Base-by-base conservation (phyloP, 2,888 invertebrate genomes). In the Amphiduros pacificus region DNA sequence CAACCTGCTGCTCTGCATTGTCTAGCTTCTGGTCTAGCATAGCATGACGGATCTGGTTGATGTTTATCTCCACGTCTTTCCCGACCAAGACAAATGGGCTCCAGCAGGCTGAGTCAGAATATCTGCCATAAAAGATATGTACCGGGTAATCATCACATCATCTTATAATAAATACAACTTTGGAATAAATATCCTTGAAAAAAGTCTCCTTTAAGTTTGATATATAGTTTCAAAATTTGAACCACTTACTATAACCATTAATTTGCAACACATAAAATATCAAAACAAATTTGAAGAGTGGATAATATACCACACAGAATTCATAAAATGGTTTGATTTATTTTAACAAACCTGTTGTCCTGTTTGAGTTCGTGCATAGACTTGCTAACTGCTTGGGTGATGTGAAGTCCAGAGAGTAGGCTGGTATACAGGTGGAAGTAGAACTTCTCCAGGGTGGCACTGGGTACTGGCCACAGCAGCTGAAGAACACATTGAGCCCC, bases 401-500 rank as follows among this genome's bases (percentile, higher is more conserved):
- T 63, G 17, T 70, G 61, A 29, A 59, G 51, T 2, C 73, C 75
- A n/a, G 64, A 60, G 57, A 77, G 73, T 40, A 81, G 65, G 29
- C 67, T 59, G 50, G 64, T 49, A 65, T 81, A 80, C 62, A 81
- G 79, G 31, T 71, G 65, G 62, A 70, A 69, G 69, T 71, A 77
- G 69, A 79, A 81, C 60, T 75, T 76, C 56, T 74, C 70, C 58
- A 75, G 61, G 1, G 72, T 72, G 1, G 67, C 58, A 53, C 74
- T 71, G 5, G 79, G 75, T 6, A 78, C 62, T 11, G 75, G 71
- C 78, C 78, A 78, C 62, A 71, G 67, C 32, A 71, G 66, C 4
- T 71, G 69, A 49, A 80, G 59, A 6, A 80, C 79, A 72, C 79
- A 75, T 68, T 76, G 75, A 17, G 76, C 78, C 50, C 80, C 80